phyloP scores from a whole-genome alignment of 2,888 invertebrate species.

The Drosophila mettleri region DNA sequence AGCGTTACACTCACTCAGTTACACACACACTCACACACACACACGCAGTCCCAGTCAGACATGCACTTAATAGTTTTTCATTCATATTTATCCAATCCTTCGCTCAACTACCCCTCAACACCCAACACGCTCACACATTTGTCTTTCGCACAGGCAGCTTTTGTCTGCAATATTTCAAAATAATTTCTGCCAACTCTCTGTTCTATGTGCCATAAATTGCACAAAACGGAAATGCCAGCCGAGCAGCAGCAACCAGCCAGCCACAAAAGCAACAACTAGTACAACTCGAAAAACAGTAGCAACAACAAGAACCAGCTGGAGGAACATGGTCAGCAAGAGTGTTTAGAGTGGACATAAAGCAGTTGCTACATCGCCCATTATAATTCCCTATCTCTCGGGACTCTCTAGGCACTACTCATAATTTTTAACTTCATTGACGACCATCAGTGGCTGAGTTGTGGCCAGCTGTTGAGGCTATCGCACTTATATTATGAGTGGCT shows the following conservation, averaged over 20 bases:
- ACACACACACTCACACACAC: background rate
- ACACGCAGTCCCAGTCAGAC: slow-evolving; percentile 9
- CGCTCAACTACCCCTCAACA: slow-evolving; percentile 1
- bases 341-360: slow-evolving; percentile 54
- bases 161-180: slow-evolving; percentile 74
- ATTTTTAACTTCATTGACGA: slow-evolving; percentile 64
- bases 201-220: slow-evolving; percentile 50
- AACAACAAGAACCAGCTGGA: slow-evolving; percentile 9
- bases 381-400: slow-evolving; percentile 52
- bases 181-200: slow-evolving; percentile 56
- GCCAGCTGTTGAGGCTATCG: slow-evolving; percentile 30
- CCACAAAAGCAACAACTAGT: slow-evolving; percentile 19
- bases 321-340: slow-evolving; percentile 33
- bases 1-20: slow-evolving; percentile 12
- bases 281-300: slow-evolving; percentile 12
- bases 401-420: slow-evolving; percentile 42
- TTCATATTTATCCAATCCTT: slow-evolving; percentile 44
- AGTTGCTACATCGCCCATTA: slow-evolving; percentile 51
- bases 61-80: slow-evolving; percentile 68
- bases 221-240: slow-evolving; percentile 50
- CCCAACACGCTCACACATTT: slow-evolving; percentile 38
- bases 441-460: slow-evolving; percentile 52
- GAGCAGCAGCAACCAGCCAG: slow-evolving; percentile 15
- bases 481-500: slow-evolving; percentile 28
- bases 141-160: slow-evolving; percentile 55